A percentile compares a stretch with the other conserved stretches of the same genome.
Conservation (phyloP, 2,888 invertebrate genomes). For the Druceiella hillmani region DNA sequence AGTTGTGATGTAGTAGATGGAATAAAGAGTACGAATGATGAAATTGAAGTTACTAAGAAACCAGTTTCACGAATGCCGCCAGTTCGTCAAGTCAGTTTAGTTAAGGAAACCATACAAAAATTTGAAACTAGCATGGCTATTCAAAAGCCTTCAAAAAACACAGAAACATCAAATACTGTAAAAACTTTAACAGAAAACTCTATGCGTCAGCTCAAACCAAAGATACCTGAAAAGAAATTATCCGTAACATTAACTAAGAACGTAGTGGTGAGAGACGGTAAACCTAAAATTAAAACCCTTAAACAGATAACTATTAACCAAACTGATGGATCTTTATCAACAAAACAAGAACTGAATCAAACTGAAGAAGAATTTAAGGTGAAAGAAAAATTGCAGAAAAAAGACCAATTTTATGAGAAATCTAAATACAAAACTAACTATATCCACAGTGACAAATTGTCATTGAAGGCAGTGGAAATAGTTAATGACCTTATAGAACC, state of each 20-base stretch:
- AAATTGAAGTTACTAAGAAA: constrained; percentile 25
- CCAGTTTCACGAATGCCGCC: constrained; percentile 23
- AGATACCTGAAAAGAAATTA: constrained; percentile 57
- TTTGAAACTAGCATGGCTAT: constrained; percentile 47
- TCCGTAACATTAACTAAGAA: constrained; percentile 49
- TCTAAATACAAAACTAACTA: constrained; percentile 47
- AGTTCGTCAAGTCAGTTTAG: constrained; percentile 33
- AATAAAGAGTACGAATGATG: constrained; percentile 30
- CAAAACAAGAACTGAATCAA: constrained; percentile 5
- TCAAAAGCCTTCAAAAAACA: constrained; percentile 31
- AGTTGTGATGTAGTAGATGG: constrained; percentile 46
- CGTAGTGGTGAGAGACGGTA: constrained; percentile 47
- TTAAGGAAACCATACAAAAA: constrained; percentile 45
- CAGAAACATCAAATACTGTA: constrained; percentile 3
- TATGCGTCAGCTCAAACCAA: constrained; percentile 44
- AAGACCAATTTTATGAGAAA: constrained; percentile 40
- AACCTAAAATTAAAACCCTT: constrained; percentile 47
- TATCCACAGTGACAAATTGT: constrained; percentile 42
- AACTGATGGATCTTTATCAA: not conserved
- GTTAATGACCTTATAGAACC: constrained; percentile 30
- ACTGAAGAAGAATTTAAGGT: constrained; percentile 26
- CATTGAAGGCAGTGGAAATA: constrained; percentile 43
- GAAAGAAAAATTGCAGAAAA: constrained; percentile 28
- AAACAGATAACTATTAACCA: constrained; percentile 29
- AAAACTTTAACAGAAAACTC: constrained; percentile 4